Evolutionary conservation across 2,113 vertebrate genomes (phyloP), one percentile per base, ranked within the genome.

Genomic region (Craseonycteris thonglongyai): DNA sequence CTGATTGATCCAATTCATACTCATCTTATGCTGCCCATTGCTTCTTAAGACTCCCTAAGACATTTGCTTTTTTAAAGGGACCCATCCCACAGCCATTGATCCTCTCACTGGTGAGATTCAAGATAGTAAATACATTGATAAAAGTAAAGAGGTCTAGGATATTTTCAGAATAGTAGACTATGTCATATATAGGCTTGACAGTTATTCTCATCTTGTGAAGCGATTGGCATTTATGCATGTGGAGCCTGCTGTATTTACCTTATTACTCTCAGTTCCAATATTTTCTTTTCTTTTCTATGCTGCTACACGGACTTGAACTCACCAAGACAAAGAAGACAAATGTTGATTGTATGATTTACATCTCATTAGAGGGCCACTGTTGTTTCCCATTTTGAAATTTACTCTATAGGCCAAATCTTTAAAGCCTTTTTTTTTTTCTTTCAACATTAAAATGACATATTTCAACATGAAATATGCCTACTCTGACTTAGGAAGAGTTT

Each of bases 311-410:
- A 95, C 76, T 68, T 66, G 65, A 95, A 95, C 68, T 95, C 89
- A 71, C 78, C 28, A 71, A 61, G 79, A 91, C 81, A 75, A 96
- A 91, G 85, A 75, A 96, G 93, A 94, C 61, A 79, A 89, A 68
- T 83, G 88, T 74, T n/a, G 47, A 72, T 2, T 16, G 71, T 76
- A 9, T 72, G 63, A 92, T 95, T 94, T 95, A 91, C 68, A 66
- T 92, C 79, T 96, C 82, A 93, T 93, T 92, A 95, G 7, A 91
- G 35, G 51, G 42, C 72, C 24, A 40, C n/a, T 47, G 68, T 59
- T 95, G 49, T 54, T 82, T 94, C 86, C 88, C 63, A 65, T 95
- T 95, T 92, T 92, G 80, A 85, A 94, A 94, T 94, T 85, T 69
- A 92, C 72, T 97, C 80, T 61, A 30, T 35, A 35, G 51, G 38